Base-by-base conservation (phyloP, 2,113 vertebrate species). In the Probosciger aterrimus region DNA sequence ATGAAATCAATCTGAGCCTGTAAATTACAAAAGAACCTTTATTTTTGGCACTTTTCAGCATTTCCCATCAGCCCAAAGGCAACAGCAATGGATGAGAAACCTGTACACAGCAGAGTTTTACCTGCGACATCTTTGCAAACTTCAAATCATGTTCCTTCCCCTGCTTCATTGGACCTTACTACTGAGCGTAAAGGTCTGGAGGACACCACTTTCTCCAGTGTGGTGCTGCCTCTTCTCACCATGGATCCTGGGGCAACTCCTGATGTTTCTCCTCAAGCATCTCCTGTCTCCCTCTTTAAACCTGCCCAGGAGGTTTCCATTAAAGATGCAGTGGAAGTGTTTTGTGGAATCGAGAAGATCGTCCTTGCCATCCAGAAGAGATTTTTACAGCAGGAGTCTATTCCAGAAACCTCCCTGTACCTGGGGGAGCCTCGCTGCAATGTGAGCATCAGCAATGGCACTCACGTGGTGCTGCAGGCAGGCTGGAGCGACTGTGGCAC, bases 401-500 rank as follows among this genome's bases (percentile, higher is more conserved):
- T 99, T 76, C 82, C 93, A 1, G 98, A 97, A 83, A 79, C 79
- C 0, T 94, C 98, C 4, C 91, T 99, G 23, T 99, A 98, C 96
- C 96, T 99, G 76, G 99, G 99, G 8, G 80, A 77, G 24, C 95
- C 87, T 5, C 89, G 37, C 27, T 99, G 99, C 96, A 98, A 97
- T 0, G 92, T 98, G 52, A 98, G 96, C 25, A 41, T 37, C 53
- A 95, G 82, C 60, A 99, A 98, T 23, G 17, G 30, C 74, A 98
- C 98, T 4, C 98, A 99, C 0, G 93, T 97, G 35, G 84, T 97
- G 64, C 98, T 99, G 96, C 97, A 92, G 7, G 97, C 97, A 0
- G 91, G 87, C 3, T 99, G 99, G 99, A 91, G 96, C 0, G 77
- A 98, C 81, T 99, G 99, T 2, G 96, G 70, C 39, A 99, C 98